Conservation (phyloP, 2,888 invertebrate genomes). For the Cheilosia vulpina region DNA sequence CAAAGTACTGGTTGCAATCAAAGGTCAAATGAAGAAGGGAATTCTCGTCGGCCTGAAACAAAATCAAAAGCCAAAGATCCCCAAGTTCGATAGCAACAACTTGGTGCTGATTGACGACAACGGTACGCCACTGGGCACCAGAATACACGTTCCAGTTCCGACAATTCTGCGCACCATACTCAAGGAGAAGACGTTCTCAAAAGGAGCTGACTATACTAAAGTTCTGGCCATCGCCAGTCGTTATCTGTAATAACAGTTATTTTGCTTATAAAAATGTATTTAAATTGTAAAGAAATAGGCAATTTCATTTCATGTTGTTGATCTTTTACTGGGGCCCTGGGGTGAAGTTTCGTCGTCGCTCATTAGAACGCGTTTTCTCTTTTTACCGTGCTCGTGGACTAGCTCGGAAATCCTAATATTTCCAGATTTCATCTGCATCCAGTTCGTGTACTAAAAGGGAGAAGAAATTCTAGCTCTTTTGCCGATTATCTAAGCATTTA, state of each 20-base stretch:
- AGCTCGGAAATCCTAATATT: constrained; percentile 80
- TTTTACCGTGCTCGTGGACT: constrained; percentile 82
- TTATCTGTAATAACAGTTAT: constrained; percentile 77
- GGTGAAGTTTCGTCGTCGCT: constrained; percentile 78
- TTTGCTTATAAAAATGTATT: background rate
- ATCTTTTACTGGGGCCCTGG: constrained; percentile 76
- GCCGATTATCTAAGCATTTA: too few species aligned
- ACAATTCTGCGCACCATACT: constrained; percentile 92
- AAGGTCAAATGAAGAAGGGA: constrained; percentile 97
- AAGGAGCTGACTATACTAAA: constrained; percentile 96
- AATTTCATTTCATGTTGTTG: constrained; percentile 71
- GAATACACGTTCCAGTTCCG: constrained; percentile 98
- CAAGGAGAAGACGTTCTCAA: constrained; percentile 90
- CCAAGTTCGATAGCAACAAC: constrained; percentile 97
- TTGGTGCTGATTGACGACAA: constrained; percentile 97
- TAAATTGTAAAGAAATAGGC: background rate
- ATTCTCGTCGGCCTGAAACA: constrained; percentile 95
- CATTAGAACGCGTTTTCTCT: constrained; percentile 80
- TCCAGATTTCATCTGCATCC: constrained; percentile 81
- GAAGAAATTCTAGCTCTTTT: background rate
- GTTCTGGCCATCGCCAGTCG: constrained; percentile 94
- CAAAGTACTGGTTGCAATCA: constrained; percentile 95
- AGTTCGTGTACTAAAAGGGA: constrained; percentile 80
- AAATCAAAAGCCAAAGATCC: constrained; percentile 91
- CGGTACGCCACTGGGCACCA: constrained; percentile 96